Conservation (phyloP, 2,797 vertebrate species). For the Mormyrops boulengeri region DNA sequence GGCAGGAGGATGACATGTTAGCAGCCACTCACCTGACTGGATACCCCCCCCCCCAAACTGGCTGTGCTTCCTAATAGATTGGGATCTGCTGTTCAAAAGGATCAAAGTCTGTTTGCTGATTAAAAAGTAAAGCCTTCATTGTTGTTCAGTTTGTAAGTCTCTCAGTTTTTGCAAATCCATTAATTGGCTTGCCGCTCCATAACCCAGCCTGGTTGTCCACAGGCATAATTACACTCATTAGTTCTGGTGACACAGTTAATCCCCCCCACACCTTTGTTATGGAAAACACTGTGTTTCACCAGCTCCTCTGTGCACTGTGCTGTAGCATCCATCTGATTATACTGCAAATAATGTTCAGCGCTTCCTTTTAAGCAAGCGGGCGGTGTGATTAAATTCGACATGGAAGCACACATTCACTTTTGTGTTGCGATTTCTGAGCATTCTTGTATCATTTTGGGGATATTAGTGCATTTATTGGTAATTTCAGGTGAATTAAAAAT, state of each 20-base stretch:
- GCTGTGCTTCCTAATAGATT: background rate
- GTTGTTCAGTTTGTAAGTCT: background rate
- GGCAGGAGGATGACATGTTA: background rate
- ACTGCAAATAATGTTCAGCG: background rate
- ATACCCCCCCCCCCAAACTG: background rate
- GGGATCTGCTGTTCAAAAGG: background rate
- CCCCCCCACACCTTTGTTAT: background rate
- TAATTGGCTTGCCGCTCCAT: background rate
- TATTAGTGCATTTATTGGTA: background rate
- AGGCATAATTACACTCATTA: slow-evolving; percentile 9
- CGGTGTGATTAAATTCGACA: background rate
- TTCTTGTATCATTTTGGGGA: background rate
- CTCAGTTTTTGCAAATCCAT: background rate
- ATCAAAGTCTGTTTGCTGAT: slow-evolving; percentile 1
- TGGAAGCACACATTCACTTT: background rate
- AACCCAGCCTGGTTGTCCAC: background rate
- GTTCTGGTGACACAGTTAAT: background rate
- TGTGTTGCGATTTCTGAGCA: background rate
- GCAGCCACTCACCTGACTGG: background rate
- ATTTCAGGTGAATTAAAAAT: background rate
- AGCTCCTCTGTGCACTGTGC: background rate
- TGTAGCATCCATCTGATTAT: background rate
- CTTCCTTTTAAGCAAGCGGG: background rate
- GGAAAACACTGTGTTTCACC: background rate
- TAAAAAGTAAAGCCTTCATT: background rate